Conservation (phyloP, 2,888 invertebrate genomes). For the Trichopoda pennipes region DNA sequence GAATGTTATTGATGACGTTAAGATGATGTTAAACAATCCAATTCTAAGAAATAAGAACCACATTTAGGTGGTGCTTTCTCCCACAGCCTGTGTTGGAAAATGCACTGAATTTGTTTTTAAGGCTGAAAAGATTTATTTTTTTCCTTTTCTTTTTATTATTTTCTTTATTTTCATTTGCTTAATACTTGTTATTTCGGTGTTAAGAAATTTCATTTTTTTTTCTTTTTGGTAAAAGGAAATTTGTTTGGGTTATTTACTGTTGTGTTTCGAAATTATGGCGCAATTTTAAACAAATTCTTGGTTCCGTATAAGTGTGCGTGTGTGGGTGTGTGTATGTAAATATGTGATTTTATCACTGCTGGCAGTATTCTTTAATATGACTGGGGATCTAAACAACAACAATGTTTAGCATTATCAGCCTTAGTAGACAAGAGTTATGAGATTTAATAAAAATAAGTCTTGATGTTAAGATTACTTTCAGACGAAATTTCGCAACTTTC, state of each 20-base stretch:
- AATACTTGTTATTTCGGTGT: neutral
- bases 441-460: slow-evolving; percentile 4
- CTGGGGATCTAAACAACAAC: neutral
- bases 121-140: slow-evolving; percentile 56
- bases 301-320: too few species aligned
- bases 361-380: neutral
- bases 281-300: slow-evolving; percentile 17
- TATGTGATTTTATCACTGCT: neutral
- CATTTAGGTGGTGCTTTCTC: slow-evolving; percentile 23
- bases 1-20: slow-evolving; percentile 32
- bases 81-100: neutral
- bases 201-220: neutral
- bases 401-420: neutral
- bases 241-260: slow-evolving; percentile 31
- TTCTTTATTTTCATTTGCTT: neutral
- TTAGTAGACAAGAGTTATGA: neutral
- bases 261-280: slow-evolving; percentile 28
- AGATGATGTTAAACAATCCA: slow-evolving; percentile 52
- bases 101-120: slow-evolving; percentile 23
- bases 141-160: neutral
- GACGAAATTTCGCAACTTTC: slow-evolving; percentile 6
- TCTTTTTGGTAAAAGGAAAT: too few species aligned
- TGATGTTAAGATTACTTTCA: neutral
- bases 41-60: slow-evolving; percentile 29
- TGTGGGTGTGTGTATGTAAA: neutral